phyloP scores from a whole-genome alignment of 2,888 invertebrate species.

The Geophilus truncorum region DNA sequence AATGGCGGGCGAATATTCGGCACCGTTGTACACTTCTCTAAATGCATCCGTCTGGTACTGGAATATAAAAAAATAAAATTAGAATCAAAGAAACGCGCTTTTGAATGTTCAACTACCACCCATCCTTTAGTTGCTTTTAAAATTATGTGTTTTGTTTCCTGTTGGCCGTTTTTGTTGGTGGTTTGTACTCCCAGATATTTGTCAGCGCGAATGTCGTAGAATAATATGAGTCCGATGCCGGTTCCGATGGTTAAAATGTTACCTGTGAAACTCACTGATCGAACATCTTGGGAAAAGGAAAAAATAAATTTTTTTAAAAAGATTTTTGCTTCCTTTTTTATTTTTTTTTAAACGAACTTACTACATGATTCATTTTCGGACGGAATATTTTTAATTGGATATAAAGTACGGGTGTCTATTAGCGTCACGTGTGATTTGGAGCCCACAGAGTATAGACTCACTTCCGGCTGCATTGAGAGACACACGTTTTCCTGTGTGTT shows the following conservation, averaged over 20 bases:
- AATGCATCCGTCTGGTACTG: conserved; percentile 80
- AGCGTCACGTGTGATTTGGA: conserved; percentile 88
- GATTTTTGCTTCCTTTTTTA: too few species aligned
- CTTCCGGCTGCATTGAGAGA: conserved; percentile 76
- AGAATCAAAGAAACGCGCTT: neutral
- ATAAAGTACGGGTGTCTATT: conserved; percentile 80
- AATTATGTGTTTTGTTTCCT: conserved; percentile 57
- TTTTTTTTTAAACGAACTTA: conserved; percentile 40
- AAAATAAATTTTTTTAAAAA: too few species aligned
- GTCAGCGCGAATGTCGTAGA: conserved; percentile 85
- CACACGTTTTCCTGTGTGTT: conserved; percentile 91
- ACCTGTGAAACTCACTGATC: conserved; percentile 85
- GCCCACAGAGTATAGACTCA: conserved; percentile 80
- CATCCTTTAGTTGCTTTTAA: conserved; percentile 82
- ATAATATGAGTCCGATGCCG: conserved; percentile 83
- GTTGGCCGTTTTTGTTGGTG: neutral
- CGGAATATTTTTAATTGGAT: conserved; percentile 68
- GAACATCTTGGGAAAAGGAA: conserved; percentile 59
- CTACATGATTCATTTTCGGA: conserved; percentile 87
- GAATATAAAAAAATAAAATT: neutral
- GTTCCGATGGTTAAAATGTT: conserved; percentile 90
- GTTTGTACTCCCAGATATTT: conserved; percentile 74
- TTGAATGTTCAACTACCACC: conserved; percentile 67
- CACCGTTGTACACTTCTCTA: conserved; percentile 69
- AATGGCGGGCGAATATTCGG: conserved; percentile 86